Conservation (phyloP, 2,888 invertebrate species). For the Ganaspis brasiliensis region DNA sequence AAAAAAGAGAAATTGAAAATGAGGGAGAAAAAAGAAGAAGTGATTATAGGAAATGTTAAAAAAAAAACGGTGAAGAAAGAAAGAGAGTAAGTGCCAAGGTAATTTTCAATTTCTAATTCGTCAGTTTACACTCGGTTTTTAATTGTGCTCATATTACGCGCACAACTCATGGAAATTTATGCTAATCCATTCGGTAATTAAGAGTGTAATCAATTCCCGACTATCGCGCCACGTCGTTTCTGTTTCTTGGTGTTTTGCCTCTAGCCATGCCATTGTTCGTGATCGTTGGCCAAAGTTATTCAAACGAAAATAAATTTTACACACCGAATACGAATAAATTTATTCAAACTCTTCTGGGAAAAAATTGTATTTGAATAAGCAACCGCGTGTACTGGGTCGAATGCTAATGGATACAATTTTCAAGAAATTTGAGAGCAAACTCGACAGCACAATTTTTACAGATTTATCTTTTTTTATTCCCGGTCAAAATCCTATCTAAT, state of each 20-base stretch:
- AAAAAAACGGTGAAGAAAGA: neutral
- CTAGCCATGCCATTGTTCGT: constrained; percentile 42
- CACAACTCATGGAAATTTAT: constrained; percentile 69
- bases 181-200: constrained; percentile 71
- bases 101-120: constrained; percentile 69
- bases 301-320: constrained; percentile 29
- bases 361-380: constrained; percentile 20
- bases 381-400: neutral
- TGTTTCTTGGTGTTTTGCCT: constrained; percentile 53
- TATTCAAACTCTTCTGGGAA: constrained; percentile 30
- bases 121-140: constrained; percentile 58
- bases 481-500: too few relatives aligned
- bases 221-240: constrained; percentile 52
- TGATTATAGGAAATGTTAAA: neutral
- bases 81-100: constrained; percentile 24
- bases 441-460: neutral
- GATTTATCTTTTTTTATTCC: too few relatives aligned
- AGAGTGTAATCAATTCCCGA: constrained; percentile 71
- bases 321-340: constrained; percentile 25
- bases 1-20: constrained; percentile 8
- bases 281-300: constrained; percentile 48
- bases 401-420: constrained; percentile 3
- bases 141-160: constrained; percentile 56
- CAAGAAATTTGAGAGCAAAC: constrained; percentile 1
- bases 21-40: neutral